Base-by-base conservation (phyloP, 1,140 invertebrate species). In the Lordiphosa stackelbergi region DNA sequence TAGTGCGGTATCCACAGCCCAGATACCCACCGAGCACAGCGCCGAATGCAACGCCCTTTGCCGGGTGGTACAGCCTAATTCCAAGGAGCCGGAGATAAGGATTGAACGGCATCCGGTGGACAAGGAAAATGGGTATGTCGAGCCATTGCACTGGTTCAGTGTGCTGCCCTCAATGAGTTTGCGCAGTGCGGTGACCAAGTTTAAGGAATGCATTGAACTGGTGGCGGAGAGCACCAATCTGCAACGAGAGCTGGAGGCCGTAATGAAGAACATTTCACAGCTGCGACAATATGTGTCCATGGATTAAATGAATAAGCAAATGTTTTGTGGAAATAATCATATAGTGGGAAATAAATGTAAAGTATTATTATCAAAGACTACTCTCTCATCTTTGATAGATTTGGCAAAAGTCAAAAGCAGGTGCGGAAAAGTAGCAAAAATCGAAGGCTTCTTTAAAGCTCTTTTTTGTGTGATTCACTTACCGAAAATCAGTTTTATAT, bases 141-240 rank as follows among this genome's bases (percentile, higher is more conserved):
- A 93, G 83, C 92, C 93, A 4, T 85, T 93, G 13, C 90, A 91
- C 46, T 93, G 93, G 92, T 94, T 94, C 83, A 92, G 92, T 4
- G 89, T 92, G 52, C 75, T 94, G 19, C 91, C 92, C 0, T 92
- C 93, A 1, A 90, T 91, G 72, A 91, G 90, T 77, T 87, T 94
- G 52, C 89, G 89, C 64, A 88, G 86, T 34, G 91, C 92, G 0
- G 91, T 92, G 62, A 89, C 89, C 55, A 87, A 89, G 64, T 94
- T 92, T 70, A 89, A 90, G 63, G 89, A 90, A 57, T 90, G 90
- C 2, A 53, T 93, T 34, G 90, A 91, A 36, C 86, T 90, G 52
- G 77, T 89, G 19, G 81, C 90, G 0, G 88, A 91, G 69, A 88
- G 90, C 68, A 90, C 90, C n/a, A 93, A 93, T 85, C 77, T 92